Conservation (phyloP, 2,113 vertebrate species). For the Ginglymostoma cirratum region DNA sequence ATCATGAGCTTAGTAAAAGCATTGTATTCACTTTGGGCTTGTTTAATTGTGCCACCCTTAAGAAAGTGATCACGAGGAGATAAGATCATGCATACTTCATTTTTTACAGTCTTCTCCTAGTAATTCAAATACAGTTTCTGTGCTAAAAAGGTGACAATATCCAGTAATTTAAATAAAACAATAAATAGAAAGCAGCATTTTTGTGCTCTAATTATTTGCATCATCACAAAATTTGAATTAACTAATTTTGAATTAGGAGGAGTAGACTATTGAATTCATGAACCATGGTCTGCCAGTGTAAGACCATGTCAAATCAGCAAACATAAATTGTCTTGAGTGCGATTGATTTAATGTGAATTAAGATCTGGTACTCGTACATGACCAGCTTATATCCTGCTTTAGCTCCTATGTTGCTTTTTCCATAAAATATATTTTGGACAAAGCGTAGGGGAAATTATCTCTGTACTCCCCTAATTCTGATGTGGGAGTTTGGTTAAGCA, state of each 20-base stretch:
- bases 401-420: background rate
- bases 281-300: background rate
- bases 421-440: background rate
- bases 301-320: background rate
- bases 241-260: background rate
- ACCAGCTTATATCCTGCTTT: background rate
- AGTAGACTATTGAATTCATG: background rate
- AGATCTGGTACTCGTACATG: background rate
- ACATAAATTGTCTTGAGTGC: background rate
- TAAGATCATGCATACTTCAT: background rate
- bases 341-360: background rate
- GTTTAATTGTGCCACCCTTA: constrained; percentile 23
- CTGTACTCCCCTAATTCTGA: background rate
- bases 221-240: background rate
- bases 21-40: background rate
- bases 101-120: background rate
- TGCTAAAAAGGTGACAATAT: background rate
- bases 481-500: constrained; percentile 17
- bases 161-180: background rate
- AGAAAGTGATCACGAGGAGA: background rate
- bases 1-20: background rate
- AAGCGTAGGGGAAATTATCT: background rate
- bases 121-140: background rate
- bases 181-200: background rate
- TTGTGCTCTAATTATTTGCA: background rate